phyloP scores from a whole-genome alignment of 1,140 invertebrate species.

The Neotoxoptera formosana region DNA sequence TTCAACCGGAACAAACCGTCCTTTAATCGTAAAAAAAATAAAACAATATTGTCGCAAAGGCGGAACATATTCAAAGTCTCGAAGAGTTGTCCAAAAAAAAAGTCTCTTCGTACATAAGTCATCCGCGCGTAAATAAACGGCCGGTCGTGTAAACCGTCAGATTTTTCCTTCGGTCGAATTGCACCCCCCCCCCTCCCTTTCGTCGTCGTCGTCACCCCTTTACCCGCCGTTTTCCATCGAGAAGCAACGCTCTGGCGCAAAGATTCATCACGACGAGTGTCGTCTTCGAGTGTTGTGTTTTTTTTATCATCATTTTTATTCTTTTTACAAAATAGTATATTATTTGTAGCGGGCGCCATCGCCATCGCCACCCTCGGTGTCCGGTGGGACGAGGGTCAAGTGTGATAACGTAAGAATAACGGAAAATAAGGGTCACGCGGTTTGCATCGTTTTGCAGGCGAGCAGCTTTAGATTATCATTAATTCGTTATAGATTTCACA shows the following conservation, averaged over 20 bases:
- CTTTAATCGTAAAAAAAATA: not conserved
- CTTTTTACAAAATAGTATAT: not conserved
- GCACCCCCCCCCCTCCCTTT: too few relatives aligned
- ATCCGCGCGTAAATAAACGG: not conserved
- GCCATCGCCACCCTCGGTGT: not conserved
- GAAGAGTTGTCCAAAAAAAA: not conserved
- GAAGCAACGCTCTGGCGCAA: not conserved
- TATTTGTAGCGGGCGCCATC: not conserved
- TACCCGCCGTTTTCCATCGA: accelerated
- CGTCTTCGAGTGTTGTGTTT: not conserved
- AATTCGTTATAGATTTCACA: too few relatives aligned
- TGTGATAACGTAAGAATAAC: not conserved
- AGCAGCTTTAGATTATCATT: not conserved
- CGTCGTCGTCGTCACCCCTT: not conserved
- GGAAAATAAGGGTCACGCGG: too few relatives aligned
- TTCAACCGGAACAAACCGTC: too few relatives aligned
- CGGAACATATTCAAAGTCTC: not conserved
- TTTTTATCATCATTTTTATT: not conserved
- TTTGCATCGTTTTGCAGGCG: not conserved
- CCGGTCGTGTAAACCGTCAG: not conserved
- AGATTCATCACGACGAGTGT: not conserved
- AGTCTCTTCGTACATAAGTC: not conserved
- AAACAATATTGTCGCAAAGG: not conserved
- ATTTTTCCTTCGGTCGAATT: not conserved
- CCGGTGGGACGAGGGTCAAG: too few relatives aligned